phyloP scores from a whole-genome alignment of 2,797 vertebrate species.

The Gymnopithys bicolor region DNA sequence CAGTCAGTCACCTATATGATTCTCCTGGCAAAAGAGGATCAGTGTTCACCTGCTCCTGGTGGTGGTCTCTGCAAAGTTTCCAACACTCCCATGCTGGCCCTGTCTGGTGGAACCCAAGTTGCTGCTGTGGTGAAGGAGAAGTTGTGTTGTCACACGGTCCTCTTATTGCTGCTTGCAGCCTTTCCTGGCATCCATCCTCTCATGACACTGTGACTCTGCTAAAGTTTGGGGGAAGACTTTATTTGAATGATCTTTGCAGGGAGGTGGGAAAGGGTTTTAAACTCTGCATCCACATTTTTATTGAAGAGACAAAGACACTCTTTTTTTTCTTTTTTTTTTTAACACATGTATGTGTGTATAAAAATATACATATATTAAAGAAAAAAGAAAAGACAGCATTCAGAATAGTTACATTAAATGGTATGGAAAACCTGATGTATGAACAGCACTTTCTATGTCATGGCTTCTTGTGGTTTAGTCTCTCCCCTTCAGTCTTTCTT shows the following conservation, averaged over 20 bases:
- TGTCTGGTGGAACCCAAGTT: neutral
- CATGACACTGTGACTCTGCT: neutral
- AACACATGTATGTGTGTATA: rapidly evolving
- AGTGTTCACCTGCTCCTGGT: neutral
- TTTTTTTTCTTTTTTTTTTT: no score
- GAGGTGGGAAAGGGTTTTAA: neutral
- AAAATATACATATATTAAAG: neutral
- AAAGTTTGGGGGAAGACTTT: neutral
- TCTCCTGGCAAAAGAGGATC: neutral
- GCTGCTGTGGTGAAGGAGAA: neutral
- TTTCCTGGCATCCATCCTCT: neutral
- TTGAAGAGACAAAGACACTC: neutral
- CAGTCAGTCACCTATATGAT: rapidly evolving
- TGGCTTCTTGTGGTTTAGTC: neutral
- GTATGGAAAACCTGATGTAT: neutral
- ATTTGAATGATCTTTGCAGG: neutral
- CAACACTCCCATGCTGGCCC: rapidly evolving
- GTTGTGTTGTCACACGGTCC: neutral
- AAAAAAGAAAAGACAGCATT: neutral
- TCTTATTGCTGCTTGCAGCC: neutral
- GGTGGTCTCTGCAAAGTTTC: neutral
- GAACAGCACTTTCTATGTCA: neutral
- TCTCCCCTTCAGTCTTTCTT: neutral
- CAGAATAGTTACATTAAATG: neutral
- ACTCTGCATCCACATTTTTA: neutral